Evolutionary conservation across 2,797 vertebrate species (phyloP).

Genomic region (Aotus griseimembra): DNA sequence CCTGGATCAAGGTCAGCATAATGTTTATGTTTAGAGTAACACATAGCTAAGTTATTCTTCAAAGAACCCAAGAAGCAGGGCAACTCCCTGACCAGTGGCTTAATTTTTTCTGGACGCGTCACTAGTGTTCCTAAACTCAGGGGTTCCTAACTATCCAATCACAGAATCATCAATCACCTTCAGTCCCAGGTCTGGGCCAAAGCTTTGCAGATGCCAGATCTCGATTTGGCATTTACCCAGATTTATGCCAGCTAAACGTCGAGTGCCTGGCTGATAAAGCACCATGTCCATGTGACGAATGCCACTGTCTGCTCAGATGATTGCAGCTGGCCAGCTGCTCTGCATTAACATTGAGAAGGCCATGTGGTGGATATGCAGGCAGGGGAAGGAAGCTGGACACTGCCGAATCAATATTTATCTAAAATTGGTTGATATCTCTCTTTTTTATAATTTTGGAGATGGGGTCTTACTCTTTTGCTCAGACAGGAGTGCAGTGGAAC

Average conservation of each 20-base stretch:
- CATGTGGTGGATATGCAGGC: neutral
- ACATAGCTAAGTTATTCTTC: conserved; percentile 48
- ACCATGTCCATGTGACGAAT: neutral
- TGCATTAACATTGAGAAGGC: neutral
- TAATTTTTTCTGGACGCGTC: conserved; percentile 56
- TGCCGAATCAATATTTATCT: neutral
- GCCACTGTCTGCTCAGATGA: neutral
- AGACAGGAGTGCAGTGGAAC: too few relatives aligned
- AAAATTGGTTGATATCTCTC: neutral
- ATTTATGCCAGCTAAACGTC: neutral
- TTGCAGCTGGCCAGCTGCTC: neutral
- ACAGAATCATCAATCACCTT: neutral
- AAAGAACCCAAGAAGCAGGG: conserved; percentile 51
- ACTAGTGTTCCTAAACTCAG: neutral
- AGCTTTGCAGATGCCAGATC: conserved; percentile 37
- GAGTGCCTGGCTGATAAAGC: neutral
- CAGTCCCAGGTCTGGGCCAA: neutral
- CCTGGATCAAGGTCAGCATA: conserved; percentile 80
- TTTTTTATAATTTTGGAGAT: neutral
- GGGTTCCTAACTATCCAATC: conserved; percentile 2
- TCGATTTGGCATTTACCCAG: neutral
- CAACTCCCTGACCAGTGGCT: conserved; percentile 32
- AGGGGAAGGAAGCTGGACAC: neutral
- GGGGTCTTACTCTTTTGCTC: neutral
- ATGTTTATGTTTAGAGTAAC: conserved; percentile 72